A percentile compares a stretch with the other conserved stretches of the same genome.
phyloP scores from a whole-genome alignment of 2,888 invertebrate genomes.

The Xylota sylvarum region DNA sequence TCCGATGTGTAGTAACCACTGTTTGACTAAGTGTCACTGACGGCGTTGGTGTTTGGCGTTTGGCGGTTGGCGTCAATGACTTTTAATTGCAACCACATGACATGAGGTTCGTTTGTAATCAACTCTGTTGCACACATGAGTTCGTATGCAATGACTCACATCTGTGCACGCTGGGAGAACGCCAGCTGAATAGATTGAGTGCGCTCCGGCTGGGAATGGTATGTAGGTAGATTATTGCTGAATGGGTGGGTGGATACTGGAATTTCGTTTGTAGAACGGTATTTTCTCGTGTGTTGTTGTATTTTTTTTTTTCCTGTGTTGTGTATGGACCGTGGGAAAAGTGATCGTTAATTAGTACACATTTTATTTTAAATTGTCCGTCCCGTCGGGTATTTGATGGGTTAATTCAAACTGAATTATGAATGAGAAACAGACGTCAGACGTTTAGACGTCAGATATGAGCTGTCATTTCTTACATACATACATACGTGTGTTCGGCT shows the following conservation, averaged over 20 bases:
- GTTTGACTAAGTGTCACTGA: constrained; percentile 27
- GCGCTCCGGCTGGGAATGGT: constrained; percentile 50
- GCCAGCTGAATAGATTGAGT: constrained; percentile 20
- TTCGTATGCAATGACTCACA: constrained; percentile 62
- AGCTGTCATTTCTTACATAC: constrained; percentile 21
- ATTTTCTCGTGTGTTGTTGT: constrained; percentile 47
- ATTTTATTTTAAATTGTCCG: constrained; percentile 51
- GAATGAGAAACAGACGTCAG: constrained; percentile 52
- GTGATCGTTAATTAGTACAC: constrained; percentile 66
- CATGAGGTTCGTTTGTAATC: constrained; percentile 39
- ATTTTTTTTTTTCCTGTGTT: constrained; percentile 1
- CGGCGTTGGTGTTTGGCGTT: constrained; percentile 22
- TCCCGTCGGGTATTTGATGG: constrained; percentile 48
- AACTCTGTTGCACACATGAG: constrained; percentile 45
- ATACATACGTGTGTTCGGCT: constrained; percentile 2
- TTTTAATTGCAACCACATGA: constrained; percentile 75
- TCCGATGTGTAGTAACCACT: constrained; percentile 53
- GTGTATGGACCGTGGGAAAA: constrained; percentile 69
- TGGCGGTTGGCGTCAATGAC: constrained; percentile 71
- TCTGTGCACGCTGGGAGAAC: constrained; percentile 16
- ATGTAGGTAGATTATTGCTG: constrained; percentile 60
- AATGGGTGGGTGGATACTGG: constrained; percentile 70
- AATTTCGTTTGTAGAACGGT: constrained; percentile 70
- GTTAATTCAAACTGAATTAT: constrained; percentile 69
- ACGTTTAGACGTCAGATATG: neutral